Evolutionary conservation across 2,888 invertebrate species (phyloP).

Genomic region (Liodrosophila aerea): DNA sequence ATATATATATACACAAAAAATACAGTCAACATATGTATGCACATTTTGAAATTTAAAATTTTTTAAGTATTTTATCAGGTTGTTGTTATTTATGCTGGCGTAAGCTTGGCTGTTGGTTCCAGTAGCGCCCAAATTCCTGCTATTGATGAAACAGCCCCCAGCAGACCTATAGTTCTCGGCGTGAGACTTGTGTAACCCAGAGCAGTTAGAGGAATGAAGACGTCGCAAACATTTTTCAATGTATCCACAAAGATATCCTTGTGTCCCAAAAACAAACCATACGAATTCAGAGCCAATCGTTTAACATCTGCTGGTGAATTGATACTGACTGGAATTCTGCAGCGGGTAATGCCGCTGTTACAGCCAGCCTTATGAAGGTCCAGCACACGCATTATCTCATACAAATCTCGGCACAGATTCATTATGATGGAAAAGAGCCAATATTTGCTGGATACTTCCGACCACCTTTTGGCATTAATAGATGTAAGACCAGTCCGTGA

Average conservation of each 20-base stretch:
- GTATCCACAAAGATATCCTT: slow-evolving; percentile 91
- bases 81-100: slow-evolving; percentile 83
- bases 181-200: slow-evolving; percentile 90
- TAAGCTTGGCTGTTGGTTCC: slow-evolving; percentile 90
- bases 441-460: slow-evolving; percentile 88
- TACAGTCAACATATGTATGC: slow-evolving; percentile 22
- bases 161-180: slow-evolving; percentile 89
- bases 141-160: slow-evolving; percentile 91
- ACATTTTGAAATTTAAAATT: slow-evolving; percentile 1
- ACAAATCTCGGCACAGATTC: slow-evolving; percentile 91
- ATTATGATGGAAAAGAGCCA: slow-evolving; percentile 92
- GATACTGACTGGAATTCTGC: slow-evolving; percentile 64
- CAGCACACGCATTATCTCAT: slow-evolving; percentile 88
- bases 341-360: slow-evolving; percentile 78
- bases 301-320: slow-evolving; percentile 67
- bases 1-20: slow-evolving; percentile 26
- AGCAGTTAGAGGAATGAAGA: slow-evolving; percentile 92
- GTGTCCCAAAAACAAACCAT: slow-evolving; percentile 78
- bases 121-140: slow-evolving; percentile 90
- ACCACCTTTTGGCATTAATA: slow-evolving; percentile 90
- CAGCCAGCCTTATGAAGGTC: slow-evolving; percentile 84
- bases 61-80: slow-evolving; percentile 8
- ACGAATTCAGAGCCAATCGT: slow-evolving; percentile 71
- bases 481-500: slow-evolving; percentile 86
- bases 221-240: slow-evolving; percentile 92